Base-by-base conservation (phyloP, 2,888 invertebrate genomes). In the Drosophila hamatofila region DNA sequence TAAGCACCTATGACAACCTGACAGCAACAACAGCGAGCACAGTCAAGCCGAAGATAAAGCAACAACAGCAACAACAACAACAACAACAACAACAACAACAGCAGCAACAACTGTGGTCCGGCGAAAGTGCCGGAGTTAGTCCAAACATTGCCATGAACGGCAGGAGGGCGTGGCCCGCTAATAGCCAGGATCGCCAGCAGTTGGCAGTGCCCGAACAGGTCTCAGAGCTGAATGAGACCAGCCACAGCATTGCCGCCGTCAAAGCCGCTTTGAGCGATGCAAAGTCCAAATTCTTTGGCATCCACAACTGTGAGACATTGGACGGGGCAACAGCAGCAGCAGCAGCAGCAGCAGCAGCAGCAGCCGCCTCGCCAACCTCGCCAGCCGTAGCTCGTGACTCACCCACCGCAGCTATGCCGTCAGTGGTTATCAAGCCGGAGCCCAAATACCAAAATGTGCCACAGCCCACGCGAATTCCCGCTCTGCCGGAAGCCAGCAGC, bases 1-100 rank as follows among this genome's bases (percentile, higher is more conserved):
- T 91, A 68, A 93, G 93, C 86, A 91, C 91, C 78, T 93, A 93
- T 76, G 93, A 93, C 78, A 93, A 93, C 89, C 81, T 93, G 60
- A 90, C 77, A 74, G 73, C 66, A 35, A 41, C 67, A 56, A 33
- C 65, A n/a, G 8, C 74, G 62, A 66, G 21, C 56, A 73, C 80
- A 41, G 75, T 68, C 60, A 83, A 83, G 60, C 79, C 86, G 44
- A 90, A 88, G 78, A 66, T 72, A 7, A 64, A 64, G 46, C 78
- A 60, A 89, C 76, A 76, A 74, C 62, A 42, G 21, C 67, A 61
- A 14, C 35, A 58, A 90, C 77, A 75, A 73, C 66, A 37, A 37
- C 67, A 54, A 30, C 65, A 23, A 46, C 78, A 60, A 89, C 76
- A 76, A 72, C 64, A 42, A 23, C 67, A 60, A 33, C 30, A 58